These are phyloP conservation scores for Parazoanthus swiftii DNA, from an alignment of 92 coral and sea anemone species.

Conservation along the genomic window DNA sequence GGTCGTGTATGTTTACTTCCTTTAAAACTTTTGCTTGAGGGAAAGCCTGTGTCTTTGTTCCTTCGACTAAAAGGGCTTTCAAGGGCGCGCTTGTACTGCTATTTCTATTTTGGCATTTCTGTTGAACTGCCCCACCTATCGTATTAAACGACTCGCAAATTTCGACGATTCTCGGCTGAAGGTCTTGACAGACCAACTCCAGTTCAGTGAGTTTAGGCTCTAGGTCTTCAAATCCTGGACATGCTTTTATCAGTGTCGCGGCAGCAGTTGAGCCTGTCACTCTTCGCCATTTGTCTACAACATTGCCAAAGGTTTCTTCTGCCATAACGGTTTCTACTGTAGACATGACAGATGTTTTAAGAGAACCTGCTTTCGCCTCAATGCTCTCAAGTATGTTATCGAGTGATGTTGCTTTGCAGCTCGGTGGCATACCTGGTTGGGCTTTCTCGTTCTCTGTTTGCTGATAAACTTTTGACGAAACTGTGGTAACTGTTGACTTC, in stretches of 20 bases:
- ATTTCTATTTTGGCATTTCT: neutral
- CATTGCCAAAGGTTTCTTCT: constrained; percentile 20
- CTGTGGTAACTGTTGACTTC: constrained; percentile 8
- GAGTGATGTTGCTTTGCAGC: neutral
- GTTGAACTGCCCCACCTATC: neutral
- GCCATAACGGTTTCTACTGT: constrained; percentile 23
- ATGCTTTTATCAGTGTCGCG: constrained; percentile 28
- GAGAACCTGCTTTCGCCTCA: constrained; percentile 38
- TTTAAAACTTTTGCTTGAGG: neutral
- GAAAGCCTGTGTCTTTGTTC: neutral
- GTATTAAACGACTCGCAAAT: constrained; percentile 5
- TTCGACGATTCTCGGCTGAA: constrained; percentile 1
- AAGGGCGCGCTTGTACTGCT: neutral
- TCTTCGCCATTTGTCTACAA: constrained; percentile 25
- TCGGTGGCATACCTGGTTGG: neutral
- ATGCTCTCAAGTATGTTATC: constrained; percentile 34
- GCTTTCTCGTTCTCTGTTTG: constrained; percentile 7
- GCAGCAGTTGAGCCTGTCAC: constrained; percentile 2
- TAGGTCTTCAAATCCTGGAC: constrained; percentile 19
- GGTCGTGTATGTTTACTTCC: neutral
- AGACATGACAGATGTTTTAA: constrained; percentile 31
- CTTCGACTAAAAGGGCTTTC: neutral
- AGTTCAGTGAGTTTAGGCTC: constrained; percentile 4
- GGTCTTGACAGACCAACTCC: constrained; percentile 22
- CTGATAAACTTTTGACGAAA: constrained; percentile 16